Conservation (phyloP, 2,113 vertebrate genomes). For the Neolamprologus devosi region DNA sequence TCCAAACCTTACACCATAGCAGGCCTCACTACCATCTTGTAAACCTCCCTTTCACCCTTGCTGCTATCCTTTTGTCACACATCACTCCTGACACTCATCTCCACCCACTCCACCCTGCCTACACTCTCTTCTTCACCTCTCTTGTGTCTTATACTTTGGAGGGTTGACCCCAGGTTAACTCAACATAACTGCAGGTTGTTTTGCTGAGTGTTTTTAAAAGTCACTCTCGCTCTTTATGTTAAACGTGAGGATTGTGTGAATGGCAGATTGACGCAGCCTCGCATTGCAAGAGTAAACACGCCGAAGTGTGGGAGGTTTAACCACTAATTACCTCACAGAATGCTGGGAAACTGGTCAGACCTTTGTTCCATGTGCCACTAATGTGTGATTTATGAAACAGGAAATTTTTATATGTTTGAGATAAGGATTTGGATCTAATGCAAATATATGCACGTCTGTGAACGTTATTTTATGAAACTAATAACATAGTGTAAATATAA, state of each 20-base stretch:
- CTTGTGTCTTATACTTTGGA: not conserved
- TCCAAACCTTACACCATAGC: not conserved
- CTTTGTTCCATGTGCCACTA: not conserved
- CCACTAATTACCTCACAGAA: constrained; percentile 4
- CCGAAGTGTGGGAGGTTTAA: not conserved
- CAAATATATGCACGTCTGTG: not conserved
- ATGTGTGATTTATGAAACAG: not conserved
- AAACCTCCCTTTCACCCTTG: not conserved
- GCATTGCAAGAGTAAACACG: not conserved
- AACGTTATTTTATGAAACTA: not conserved
- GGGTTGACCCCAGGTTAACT: not conserved
- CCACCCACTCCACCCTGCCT: not conserved
- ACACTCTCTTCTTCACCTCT: not conserved
- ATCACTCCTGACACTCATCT: not conserved
- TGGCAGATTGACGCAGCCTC: not conserved
- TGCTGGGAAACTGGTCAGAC: not conserved
- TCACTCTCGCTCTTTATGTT: not conserved
- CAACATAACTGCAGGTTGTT: constrained; percentile 59
- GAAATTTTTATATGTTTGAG: not conserved
- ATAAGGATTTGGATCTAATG: not conserved
- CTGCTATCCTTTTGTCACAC: not conserved
- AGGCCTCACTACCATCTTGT: not conserved
- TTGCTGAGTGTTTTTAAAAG: not conserved
- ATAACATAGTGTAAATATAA: not conserved
- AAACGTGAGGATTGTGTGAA: not conserved